Evolutionary conservation across 2,797 vertebrate genomes (phyloP).

Genomic region (Neopelma chrysocephalum): DNA sequence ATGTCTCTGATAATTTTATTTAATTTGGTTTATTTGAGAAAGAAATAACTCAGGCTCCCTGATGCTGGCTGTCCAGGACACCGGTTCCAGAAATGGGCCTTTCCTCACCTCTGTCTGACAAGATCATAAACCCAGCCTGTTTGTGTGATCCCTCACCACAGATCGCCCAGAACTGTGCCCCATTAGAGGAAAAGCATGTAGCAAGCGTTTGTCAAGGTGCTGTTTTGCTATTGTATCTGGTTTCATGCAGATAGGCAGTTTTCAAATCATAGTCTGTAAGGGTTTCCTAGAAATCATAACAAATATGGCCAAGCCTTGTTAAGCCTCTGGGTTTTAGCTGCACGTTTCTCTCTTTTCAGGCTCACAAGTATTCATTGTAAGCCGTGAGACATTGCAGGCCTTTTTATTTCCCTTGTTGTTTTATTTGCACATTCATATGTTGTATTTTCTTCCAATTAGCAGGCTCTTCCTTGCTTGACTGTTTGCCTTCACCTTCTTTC

Average conservation of each 20-base stretch:
- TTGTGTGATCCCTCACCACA: not conserved
- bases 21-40: not conserved
- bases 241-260: not conserved
- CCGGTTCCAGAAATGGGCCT: constrained; percentile 34
- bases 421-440: not conserved
- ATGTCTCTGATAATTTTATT: not conserved
- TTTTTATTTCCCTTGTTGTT: constrained; percentile 26
- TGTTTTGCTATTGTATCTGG: not conserved
- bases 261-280: not conserved
- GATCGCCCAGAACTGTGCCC: not conserved
- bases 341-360: constrained; percentile 17
- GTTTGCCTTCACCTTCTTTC: constrained; percentile 20
- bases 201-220: constrained; percentile 29
- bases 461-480: not conserved
- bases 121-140: not conserved
- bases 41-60: not conserved
- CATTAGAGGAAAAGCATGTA: not conserved
- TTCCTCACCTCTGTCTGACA: not conserved
- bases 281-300: constrained; percentile 62
- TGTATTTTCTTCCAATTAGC: constrained; percentile 29
- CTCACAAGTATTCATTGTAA: not conserved
- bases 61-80: not conserved
- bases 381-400: not conserved
- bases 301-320: constrained; percentile 32
- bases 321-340: constrained; percentile 63